Evolutionary conservation across 2,113 vertebrate species (phyloP).

Genomic region (Cinclus cinclus): DNA sequence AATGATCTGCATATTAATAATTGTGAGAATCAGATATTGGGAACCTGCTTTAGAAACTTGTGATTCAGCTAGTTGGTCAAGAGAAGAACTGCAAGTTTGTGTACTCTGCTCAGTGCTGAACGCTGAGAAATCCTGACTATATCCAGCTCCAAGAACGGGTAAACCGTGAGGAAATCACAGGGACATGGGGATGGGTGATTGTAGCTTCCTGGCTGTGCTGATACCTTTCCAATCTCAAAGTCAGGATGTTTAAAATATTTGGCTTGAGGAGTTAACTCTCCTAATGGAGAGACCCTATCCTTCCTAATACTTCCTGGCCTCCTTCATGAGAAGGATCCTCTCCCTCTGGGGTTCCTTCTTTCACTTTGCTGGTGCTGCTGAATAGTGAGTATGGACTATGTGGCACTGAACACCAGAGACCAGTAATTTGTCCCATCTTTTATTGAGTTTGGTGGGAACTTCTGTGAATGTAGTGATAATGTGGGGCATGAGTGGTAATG

Average conservation of each 20-base stretch:
- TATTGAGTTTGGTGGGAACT: not conserved
- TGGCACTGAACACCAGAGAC: not conserved
- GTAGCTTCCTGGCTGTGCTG: not conserved
- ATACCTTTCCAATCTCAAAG: not conserved
- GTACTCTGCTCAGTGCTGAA: not conserved
- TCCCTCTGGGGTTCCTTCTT: not conserved
- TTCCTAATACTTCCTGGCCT: not conserved
- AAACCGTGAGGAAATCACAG: not conserved
- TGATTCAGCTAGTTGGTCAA: not conserved
- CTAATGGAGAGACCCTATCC: not conserved
- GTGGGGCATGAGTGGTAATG: not conserved
- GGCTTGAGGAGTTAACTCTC: not conserved
- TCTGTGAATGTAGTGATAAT: not conserved
- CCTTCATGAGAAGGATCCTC: not conserved
- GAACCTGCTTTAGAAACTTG: not conserved
- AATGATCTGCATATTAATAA: not conserved
- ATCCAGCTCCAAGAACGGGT: not conserved
- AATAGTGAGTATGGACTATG: not conserved
- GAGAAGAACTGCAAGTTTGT: not conserved
- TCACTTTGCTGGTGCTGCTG: not conserved
- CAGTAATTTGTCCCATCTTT: not conserved
- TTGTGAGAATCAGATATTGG: not conserved
- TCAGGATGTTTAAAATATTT: not conserved
- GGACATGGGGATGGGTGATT: not conserved
- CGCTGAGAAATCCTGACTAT: not conserved